Evolutionary conservation across 92 coral and sea anemone species (phyloP).

Genomic region (Chrysogorgia sp.): DNA sequence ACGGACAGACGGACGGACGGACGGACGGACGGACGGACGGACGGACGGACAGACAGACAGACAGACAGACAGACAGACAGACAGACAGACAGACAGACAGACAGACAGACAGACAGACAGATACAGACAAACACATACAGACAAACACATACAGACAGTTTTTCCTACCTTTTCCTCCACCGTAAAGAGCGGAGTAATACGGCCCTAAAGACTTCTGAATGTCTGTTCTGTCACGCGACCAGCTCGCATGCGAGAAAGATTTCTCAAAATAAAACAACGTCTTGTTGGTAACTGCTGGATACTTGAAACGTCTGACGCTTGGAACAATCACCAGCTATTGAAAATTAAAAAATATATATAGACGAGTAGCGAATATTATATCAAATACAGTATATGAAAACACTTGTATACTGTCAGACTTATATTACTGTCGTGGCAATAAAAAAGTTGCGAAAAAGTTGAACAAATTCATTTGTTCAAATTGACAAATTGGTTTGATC

Average conservation of each 20-base stretch:
- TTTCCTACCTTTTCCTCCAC: constrained; percentile 75
- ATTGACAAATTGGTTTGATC: too few relatives aligned
- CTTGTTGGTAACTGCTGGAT: constrained; percentile 49
- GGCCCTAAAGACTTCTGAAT: constrained; percentile 70
- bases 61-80: too few relatives aligned
- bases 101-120: too few relatives aligned
- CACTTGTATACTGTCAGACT: too few relatives aligned
- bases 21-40: too few relatives aligned
- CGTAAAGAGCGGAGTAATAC: constrained; percentile 72
- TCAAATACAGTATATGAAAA: too few relatives aligned
- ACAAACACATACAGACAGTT: background rate
- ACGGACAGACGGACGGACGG: too few relatives aligned
- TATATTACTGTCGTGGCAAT: too few relatives aligned
- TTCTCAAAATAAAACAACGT: constrained; percentile 51
- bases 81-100: too few relatives aligned
- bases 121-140: background rate
- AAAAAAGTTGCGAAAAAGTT: too few relatives aligned
- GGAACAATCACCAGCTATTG: constrained; percentile 78
- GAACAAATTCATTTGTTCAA: too few relatives aligned
- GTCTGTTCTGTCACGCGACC: constrained; percentile 62
- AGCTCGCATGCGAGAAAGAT: constrained; percentile 58
- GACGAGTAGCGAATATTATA: background rate
- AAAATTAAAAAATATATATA: background rate
- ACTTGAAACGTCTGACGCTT: constrained; percentile 52
- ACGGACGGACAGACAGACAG: too few relatives aligned